Evolutionary conservation across 2,113 vertebrate species (phyloP).

Genomic region (Felis catus): F.catus_Fca126_mat1.0 CM031411.1:7235001-7235500

Average conservation of each 20-base stretch:
- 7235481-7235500: not conserved
- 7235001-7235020: not conserved
- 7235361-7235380: not conserved
- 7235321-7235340: not conserved
- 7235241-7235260: not conserved
- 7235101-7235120: not conserved
- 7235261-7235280: not conserved
- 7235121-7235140: not conserved
- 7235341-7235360: not conserved
- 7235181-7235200: not conserved
- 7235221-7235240: not conserved
- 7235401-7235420: not conserved
- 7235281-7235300: rapidly evolving
- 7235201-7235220: not conserved
- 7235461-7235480: not conserved
- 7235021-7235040: not conserved
- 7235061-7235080: not conserved
- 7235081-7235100: not conserved
- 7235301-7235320: not conserved
- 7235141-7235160: not conserved
- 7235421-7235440: not conserved
- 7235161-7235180: not conserved
- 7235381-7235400: not conserved
- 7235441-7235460: not conserved
- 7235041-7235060: not conserved